Conservation (phyloP, 2,113 vertebrate genomes). For the Bombycilla garrulus region DNA sequence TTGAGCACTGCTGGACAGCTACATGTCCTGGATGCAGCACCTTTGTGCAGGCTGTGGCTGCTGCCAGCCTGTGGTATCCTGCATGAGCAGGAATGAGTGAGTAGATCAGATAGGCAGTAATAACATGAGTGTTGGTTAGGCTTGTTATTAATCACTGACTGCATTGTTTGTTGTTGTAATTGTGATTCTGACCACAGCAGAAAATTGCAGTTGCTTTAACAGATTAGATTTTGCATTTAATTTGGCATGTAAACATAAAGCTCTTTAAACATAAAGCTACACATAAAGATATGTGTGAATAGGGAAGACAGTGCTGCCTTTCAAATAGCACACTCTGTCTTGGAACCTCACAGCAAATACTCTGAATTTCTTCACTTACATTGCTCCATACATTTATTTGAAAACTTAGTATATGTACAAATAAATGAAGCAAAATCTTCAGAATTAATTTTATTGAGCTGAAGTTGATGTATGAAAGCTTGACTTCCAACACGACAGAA, state of each 20-base stretch:
- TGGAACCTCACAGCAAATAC: neutral
- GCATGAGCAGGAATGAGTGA: neutral
- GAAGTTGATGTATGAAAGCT: neutral
- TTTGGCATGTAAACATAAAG: constrained; percentile 14
- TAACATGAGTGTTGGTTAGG: neutral
- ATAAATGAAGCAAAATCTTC: neutral
- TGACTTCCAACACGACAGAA: neutral
- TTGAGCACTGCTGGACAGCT: neutral
- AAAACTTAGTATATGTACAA: neutral
- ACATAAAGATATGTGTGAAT: neutral
- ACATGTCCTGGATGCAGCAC: neutral
- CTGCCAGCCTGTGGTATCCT: neutral
- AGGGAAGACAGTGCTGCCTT: neutral
- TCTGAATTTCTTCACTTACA: neutral
- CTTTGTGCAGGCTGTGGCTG: neutral
- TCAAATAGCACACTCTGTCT: neutral
- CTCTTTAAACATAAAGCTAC: neutral
- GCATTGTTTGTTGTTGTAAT: neutral
- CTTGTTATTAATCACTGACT: neutral
- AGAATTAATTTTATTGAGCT: neutral
- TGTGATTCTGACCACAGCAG: constrained; percentile 1
- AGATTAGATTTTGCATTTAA: constrained; percentile 20
- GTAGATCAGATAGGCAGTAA: neutral
- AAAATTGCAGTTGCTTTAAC: neutral
- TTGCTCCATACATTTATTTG: neutral